phyloP scores from a whole-genome alignment of 2,888 invertebrate genomes.

The Lithophane socia region DNA sequence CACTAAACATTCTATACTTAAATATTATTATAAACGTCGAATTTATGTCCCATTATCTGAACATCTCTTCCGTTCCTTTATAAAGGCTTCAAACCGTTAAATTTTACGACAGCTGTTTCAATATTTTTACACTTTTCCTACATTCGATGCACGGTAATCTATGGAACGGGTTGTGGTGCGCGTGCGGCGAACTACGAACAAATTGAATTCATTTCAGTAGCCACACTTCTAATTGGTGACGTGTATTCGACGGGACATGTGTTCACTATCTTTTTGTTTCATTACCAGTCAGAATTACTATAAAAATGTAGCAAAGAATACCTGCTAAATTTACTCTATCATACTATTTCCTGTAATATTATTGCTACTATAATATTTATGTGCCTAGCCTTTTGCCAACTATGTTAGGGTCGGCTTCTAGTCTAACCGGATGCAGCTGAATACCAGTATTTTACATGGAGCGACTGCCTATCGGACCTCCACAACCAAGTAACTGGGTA shows the following conservation, averaged over 20 bases:
- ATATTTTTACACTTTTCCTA: slow-evolving; percentile 55
- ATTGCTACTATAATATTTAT: too few species aligned
- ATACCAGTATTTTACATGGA: too few species aligned
- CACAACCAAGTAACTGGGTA: too few species aligned
- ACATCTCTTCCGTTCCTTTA: slow-evolving; percentile 40
- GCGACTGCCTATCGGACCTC: too few species aligned
- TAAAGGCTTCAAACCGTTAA: slow-evolving; percentile 52
- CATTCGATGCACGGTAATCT: slow-evolving; percentile 50
- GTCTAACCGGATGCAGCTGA: too few species aligned
- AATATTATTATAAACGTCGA: slow-evolving; percentile 36
- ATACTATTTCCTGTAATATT: too few species aligned
- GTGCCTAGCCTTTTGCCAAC: too few species aligned
- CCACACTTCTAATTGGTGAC: slow-evolving; percentile 77
- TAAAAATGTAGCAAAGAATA: neutral
- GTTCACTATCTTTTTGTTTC: slow-evolving; percentile 46
- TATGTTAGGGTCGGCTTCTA: too few species aligned
- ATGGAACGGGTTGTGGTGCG: slow-evolving; percentile 50
- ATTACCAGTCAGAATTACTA: slow-evolving; percentile 12
- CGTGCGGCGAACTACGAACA: slow-evolving; percentile 60
- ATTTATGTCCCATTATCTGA: slow-evolving; percentile 55
- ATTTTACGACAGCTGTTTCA: slow-evolving; percentile 54
- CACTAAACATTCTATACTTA: slow-evolving; percentile 45
- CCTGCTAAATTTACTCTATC: too few species aligned
- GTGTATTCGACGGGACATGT: slow-evolving; percentile 58
- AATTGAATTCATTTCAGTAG: slow-evolving; percentile 78